Conservation (phyloP, 1,140 invertebrate species). For the Calycopis cecrops region DNA sequence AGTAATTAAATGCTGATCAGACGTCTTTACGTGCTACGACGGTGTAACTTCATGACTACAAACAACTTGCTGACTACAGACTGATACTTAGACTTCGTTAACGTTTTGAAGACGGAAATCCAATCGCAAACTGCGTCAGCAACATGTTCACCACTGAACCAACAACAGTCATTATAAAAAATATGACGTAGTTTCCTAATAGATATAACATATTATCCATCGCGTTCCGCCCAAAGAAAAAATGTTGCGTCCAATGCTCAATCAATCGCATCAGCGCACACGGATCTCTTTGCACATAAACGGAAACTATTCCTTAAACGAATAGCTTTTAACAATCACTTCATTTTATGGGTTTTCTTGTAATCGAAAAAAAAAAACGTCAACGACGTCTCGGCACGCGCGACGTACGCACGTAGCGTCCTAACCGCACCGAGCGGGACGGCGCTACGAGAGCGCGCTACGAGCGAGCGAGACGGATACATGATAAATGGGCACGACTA, state of each 20-base stretch:
- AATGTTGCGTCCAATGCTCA: constrained; percentile 1
- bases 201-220: too few relatives aligned
- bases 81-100: too few relatives aligned
- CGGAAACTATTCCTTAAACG: constrained; percentile 39
- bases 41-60: too few relatives aligned
- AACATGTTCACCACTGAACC: too few relatives aligned
- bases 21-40: too few relatives aligned
- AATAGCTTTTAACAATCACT: constrained; percentile 42
- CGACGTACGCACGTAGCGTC: constrained; percentile 55
- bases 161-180: too few relatives aligned
- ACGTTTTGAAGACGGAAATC: too few relatives aligned
- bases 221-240: constrained; percentile 2
- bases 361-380: constrained; percentile 47
- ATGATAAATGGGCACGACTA: constrained; percentile 54
- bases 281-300: constrained; percentile 27
- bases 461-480: constrained; percentile 34
- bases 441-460: constrained; percentile 17
- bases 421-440: constrained; percentile 41
- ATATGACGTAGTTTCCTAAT: too few relatives aligned
- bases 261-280: constrained; percentile 18
- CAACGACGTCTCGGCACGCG: constrained; percentile 56
- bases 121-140: too few relatives aligned
- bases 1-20: too few relatives aligned
- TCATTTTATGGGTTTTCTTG: constrained; percentile 67
- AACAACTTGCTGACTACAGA: too few relatives aligned